Evolutionary conservation across 2,797 vertebrate species (phyloP).

Genomic region (Holocentrus rufus): DNA sequence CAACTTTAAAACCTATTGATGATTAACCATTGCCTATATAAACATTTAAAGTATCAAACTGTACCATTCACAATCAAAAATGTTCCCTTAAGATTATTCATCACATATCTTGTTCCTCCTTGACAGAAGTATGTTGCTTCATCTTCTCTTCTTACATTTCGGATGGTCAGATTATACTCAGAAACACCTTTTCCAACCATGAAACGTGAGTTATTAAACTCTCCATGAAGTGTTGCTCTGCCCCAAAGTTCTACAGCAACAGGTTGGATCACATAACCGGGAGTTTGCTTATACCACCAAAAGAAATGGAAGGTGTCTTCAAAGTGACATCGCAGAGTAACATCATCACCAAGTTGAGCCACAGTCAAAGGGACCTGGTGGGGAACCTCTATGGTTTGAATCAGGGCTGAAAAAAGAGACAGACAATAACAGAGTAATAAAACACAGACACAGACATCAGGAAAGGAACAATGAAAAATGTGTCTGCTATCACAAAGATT

Average conservation of each 20-base stretch:
- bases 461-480: neutral
- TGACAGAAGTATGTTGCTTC: conserved; percentile 61
- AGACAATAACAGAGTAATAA: neutral
- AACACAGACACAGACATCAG: neutral
- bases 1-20: no score
- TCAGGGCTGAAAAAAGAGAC: conserved; percentile 21
- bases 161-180: conserved; percentile 18
- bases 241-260: rapidly evolving
- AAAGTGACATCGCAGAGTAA: conserved; percentile 22
- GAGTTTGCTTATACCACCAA: conserved; percentile 29
- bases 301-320: no score
- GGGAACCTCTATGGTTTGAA: neutral
- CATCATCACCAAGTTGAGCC: conserved; percentile 12
- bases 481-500: neutral
- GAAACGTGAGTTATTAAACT: conserved; percentile 9
- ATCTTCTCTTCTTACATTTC: conserved; percentile 39
- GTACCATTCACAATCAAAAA: conserved; percentile 54
- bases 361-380: neutral
- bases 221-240: rapidly evolving
- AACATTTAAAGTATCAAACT: no score
- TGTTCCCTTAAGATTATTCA: rapidly evolving
- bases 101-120: neutral
- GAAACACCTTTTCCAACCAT: rapidly evolving
- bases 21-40: no score
- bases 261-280: neutral